A percentile compares a stretch with the other conserved stretches of the same genome.
These are phyloP conservation scores for Hydrolagus colliei DNA, from an alignment of 2,797 vertebrate genomes.

Conservation along the genomic window DNA sequence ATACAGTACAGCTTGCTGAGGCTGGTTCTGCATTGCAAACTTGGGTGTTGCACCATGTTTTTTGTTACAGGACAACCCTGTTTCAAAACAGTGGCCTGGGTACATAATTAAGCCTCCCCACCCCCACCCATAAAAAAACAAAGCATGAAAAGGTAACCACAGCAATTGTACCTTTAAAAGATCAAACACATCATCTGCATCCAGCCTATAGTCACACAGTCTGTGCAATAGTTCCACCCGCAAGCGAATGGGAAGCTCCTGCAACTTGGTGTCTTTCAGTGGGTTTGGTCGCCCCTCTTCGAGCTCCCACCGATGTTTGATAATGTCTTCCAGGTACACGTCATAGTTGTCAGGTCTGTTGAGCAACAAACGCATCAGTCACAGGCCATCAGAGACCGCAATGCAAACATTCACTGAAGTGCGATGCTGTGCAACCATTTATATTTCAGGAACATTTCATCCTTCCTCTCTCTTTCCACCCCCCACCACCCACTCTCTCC, in stretches of 20 bases:
- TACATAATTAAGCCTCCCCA: neutral
- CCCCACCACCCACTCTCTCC: too few relatives aligned
- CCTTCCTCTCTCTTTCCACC: neutral
- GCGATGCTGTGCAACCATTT: neutral
- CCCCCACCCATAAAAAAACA: neutral
- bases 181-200: constrained; percentile 93
- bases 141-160: too few relatives aligned
- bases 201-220: constrained; percentile 91
- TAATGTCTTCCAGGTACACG: constrained; percentile 92
- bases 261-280: constrained; percentile 69
- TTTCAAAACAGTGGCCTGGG: neutral
- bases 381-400: neutral
- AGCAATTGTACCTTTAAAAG: constrained; percentile 77
- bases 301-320: constrained; percentile 93
- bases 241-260: constrained; percentile 73
- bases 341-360: constrained; percentile 78
- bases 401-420: neutral
- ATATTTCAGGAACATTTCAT: neutral
- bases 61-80: too few relatives aligned
- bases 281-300: constrained; percentile 96
- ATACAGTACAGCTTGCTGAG: too few relatives aligned
- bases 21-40: too few relatives aligned
- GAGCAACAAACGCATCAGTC: neutral
- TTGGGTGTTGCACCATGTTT: too few relatives aligned
- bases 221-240: constrained; percentile 88